Conservation (phyloP, 2,797 vertebrate species). For the Triplophysa bombifrons region DNA sequence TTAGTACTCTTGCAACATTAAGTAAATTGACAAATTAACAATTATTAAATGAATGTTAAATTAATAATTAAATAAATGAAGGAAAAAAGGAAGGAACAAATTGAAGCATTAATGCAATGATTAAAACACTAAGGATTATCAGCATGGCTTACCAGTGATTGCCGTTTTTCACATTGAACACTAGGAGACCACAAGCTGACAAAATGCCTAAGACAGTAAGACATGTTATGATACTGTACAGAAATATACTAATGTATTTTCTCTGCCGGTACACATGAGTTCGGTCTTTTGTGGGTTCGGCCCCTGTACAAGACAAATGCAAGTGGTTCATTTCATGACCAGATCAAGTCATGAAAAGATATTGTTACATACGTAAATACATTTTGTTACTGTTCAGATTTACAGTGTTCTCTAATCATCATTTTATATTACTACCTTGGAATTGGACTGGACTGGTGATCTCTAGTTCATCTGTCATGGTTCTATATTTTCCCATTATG, state of each 20-base stretch:
- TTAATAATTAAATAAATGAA: too few species aligned
- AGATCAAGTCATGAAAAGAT: neutral
- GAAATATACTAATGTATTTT: constrained; percentile 78
- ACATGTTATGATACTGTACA: constrained; percentile 81
- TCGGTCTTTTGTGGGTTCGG: constrained; percentile 84
- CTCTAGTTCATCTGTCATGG: constrained; percentile 80
- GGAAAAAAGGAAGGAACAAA: too few species aligned
- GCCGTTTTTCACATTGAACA: constrained; percentile 79
- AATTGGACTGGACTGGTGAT: constrained; percentile 85
- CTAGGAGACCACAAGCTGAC: constrained; percentile 81
- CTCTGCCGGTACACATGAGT: constrained; percentile 79
- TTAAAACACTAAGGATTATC: neutral
- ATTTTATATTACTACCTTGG: constrained; percentile 77
- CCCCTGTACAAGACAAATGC: constrained; percentile 70
- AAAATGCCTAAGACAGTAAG: constrained; percentile 83
- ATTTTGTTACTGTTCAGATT: neutral
- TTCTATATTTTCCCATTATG: constrained; percentile 86
- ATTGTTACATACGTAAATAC: too few species aligned
- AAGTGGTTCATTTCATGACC: neutral
- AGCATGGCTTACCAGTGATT: constrained; percentile 77
- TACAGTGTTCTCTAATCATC: neutral
- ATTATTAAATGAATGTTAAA: too few species aligned
- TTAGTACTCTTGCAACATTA: neutral
- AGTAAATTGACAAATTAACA: neutral
- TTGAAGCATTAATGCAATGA: too few species aligned